Evolutionary conservation across 2,888 invertebrate species (phyloP).

Genomic region (Emmelina monodactyla): DNA sequence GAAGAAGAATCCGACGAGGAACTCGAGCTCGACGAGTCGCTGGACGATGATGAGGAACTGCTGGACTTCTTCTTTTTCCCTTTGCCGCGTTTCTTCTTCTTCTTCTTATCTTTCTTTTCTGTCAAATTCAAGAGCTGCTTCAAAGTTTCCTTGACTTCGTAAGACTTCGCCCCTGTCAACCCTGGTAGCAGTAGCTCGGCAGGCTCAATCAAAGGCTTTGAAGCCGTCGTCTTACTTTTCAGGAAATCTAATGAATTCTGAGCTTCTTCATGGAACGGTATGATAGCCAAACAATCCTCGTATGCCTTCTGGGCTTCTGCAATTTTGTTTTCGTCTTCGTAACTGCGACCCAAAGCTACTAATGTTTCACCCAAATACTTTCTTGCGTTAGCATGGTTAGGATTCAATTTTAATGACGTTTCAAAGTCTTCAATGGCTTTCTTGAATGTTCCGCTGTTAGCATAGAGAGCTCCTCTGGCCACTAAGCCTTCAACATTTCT

Average conservation of each 20-base stretch:
- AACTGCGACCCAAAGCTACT: slow-evolving; percentile 87
- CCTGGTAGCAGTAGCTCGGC: slow-evolving; percentile 69
- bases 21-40: slow-evolving; percentile 72
- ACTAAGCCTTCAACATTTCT: slow-evolving; percentile 92
- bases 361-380: slow-evolving; percentile 95
- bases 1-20: slow-evolving; percentile 67
- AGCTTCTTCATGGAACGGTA: slow-evolving; percentile 88
- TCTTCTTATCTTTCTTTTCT: slow-evolving; percentile 72
- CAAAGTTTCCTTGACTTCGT: slow-evolving; percentile 72
- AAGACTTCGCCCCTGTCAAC: slow-evolving; percentile 58
- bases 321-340: slow-evolving; percentile 85
- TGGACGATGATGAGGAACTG: slow-evolving; percentile 72
- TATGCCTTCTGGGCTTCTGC: slow-evolving; percentile 87
- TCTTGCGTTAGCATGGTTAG: slow-evolving; percentile 89
- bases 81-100: slow-evolving; percentile 72
- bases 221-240: slow-evolving; percentile 69
- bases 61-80: slow-evolving; percentile 71
- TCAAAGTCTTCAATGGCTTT: slow-evolving; percentile 96
- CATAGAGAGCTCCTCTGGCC: slow-evolving; percentile 90
- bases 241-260: slow-evolving; percentile 83
- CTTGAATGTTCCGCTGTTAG: slow-evolving; percentile 92
- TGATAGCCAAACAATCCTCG: slow-evolving; percentile 81
- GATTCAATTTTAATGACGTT: slow-evolving; percentile 86
- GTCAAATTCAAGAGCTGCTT: slow-evolving; percentile 70
- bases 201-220: slow-evolving; percentile 70